A percentile compares a stretch with the other conserved stretches of the same genome.
Conservation (phyloP, 2,797 vertebrate genomes). For the Champsocephalus gunnari region DNA sequence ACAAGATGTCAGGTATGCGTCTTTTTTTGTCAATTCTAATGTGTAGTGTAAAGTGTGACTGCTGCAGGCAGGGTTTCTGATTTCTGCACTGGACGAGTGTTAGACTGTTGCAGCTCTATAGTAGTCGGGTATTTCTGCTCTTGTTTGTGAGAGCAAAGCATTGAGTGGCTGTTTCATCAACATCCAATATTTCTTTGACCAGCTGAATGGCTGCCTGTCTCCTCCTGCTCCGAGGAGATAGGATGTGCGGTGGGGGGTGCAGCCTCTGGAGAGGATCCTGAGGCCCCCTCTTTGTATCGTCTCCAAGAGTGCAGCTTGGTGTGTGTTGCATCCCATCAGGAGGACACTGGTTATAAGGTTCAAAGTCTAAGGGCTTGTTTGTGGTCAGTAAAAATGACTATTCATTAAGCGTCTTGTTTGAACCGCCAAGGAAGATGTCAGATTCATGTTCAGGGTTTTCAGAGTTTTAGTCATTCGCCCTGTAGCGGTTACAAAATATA, state of each 20-base stretch:
- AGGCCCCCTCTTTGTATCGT: too few species aligned
- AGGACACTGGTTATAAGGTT: too few species aligned
- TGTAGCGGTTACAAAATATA: slow-evolving; percentile 27
- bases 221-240: slow-evolving; percentile 12
- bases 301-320: too few species aligned
- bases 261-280: slow-evolving; percentile 1
- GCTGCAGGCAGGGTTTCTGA: neutral
- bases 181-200: slow-evolving; percentile 6
- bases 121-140: slow-evolving; percentile 12
- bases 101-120: neutral
- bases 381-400: neutral
- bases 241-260: slow-evolving; percentile 6
- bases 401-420: neutral
- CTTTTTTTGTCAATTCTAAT: neutral
- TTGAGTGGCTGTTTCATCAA: slow-evolving; percentile 6
- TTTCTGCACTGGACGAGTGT: neutral
- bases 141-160: slow-evolving; percentile 3
- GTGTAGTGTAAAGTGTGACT: neutral
- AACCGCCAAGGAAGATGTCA: neutral
- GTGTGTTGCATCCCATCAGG: too few species aligned
- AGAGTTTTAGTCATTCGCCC: slow-evolving; percentile 2
- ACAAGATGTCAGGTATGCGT: neutral
- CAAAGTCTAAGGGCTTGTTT: too few species aligned
- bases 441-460: slow-evolving; percentile 17
- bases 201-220: slow-evolving; percentile 16